Base-by-base conservation (phyloP, 2,797 vertebrate species). In the Channallabes apus region DNA sequence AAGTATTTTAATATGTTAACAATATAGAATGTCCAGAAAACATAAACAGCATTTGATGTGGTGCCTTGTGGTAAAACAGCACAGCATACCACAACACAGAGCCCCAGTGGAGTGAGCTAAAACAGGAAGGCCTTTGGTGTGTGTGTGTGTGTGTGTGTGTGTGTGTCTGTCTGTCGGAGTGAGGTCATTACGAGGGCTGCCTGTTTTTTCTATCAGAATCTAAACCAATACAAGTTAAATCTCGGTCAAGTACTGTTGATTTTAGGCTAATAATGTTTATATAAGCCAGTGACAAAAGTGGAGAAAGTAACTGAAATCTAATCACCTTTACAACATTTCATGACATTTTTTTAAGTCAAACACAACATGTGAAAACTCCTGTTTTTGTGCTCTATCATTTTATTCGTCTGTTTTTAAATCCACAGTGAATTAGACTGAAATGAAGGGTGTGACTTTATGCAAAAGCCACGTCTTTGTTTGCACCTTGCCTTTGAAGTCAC, bases 321-420 rank as follows among this genome's bases (percentile, higher is more conserved):
- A 18, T 6, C 32, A 71, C 6, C 27, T 68, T 68, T 32, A 69
- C 15, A 3, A 68, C 29, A 71, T 71, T 38, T 71, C 29, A 35
- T 20, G 32, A 38, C 18, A 69, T 41, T 35, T 69, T 69, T 69
- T 20, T 1, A 71, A 41, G 8, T 71, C 35, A 38, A 41, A 46
- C 12, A 14, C 5, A 51, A 46, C 38, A 27, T 17, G 3, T 14
- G 14, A 17, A 3, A n/a, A 75, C 3, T 56, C 3, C 29, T 75
- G 14, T 75, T 17, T 54, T 27, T 46, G 22, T 68, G 41, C 67
- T 56, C 51, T 82, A 86, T 84, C 83, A 86, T 90, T 87, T 90
- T 87, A 27, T 41, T 24, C 7, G 2, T 46, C 62, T 85, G 59
- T 75, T 78, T 79, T 73, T 71, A 29, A 17, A 2, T 73, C 3